These are phyloP conservation scores for Ornithorhynchus anatinus DNA, from an alignment of 2,113 vertebrate species.

Conservation along the genomic window DNA sequence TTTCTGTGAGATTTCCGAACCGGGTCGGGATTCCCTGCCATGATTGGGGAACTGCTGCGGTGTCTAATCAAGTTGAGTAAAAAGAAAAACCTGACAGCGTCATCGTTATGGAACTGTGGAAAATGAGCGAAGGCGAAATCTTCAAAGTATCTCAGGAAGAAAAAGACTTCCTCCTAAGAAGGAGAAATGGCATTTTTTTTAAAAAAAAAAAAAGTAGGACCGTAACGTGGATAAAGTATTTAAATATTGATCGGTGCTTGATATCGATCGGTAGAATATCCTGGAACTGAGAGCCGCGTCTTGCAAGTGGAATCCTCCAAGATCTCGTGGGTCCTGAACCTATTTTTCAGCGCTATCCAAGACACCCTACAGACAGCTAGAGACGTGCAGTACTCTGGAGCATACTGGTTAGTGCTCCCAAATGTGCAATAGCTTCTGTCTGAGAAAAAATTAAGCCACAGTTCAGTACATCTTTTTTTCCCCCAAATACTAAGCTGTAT, in stretches of 20 bases:
- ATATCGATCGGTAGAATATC: constrained; percentile 64
- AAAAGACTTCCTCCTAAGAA: constrained; percentile 69
- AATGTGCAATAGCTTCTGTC: constrained; percentile 84
- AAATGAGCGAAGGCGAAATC: constrained; percentile 35
- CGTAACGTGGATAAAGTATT: constrained; percentile 64
- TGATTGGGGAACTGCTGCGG: constrained; percentile 25
- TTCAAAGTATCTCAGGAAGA: constrained; percentile 71
- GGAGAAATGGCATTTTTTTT: constrained; percentile 65
- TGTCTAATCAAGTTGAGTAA: constrained; percentile 17
- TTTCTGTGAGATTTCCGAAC: constrained; percentile 80
- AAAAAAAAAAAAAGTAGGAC: constrained; percentile 52
- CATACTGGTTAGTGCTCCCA: constrained; percentile 76
- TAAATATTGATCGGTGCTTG: constrained; percentile 70
- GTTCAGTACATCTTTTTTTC: constrained; percentile 65
- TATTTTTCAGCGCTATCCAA: constrained; percentile 45
- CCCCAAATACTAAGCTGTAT: constrained; percentile 71
- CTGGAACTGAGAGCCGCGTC: constrained; percentile 56
- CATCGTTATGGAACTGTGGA: constrained; percentile 23
- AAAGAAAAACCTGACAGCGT: constrained; percentile 17
- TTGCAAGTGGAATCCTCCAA: constrained; percentile 65
- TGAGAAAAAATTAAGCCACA: constrained; percentile 69
- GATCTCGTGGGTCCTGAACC: constrained; percentile 55
- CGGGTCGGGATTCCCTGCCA: background rate
- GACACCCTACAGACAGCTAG: constrained; percentile 67
- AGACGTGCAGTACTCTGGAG: constrained; percentile 68